Evolutionary conservation across 2,113 vertebrate species (phyloP).

Genomic region (Dolichotis patagonum): DNA sequence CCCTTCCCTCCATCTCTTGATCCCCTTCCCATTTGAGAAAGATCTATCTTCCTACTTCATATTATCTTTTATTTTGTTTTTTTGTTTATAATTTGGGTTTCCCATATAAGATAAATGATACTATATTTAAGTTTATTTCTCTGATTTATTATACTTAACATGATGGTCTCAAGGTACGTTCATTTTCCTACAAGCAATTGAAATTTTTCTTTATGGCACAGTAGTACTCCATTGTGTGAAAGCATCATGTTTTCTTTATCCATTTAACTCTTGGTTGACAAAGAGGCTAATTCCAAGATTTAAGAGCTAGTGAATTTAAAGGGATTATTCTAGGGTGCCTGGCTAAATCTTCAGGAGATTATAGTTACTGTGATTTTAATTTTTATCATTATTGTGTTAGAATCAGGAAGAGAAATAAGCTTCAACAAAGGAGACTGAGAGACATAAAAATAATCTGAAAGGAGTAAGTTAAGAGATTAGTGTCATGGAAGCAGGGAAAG

Average conservation of each 20-base stretch:
- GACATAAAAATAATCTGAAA: not conserved
- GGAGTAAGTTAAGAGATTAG: not conserved
- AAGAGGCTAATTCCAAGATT: not conserved
- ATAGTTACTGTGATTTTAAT: slow-evolving; percentile 40
- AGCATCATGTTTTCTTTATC: not conserved
- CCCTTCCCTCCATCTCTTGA: not conserved
- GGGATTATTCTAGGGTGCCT: not conserved
- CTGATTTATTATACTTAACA: not conserved
- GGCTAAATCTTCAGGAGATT: slow-evolving; percentile 16
- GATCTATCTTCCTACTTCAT: not conserved
- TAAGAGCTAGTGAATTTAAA: not conserved
- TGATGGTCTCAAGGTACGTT: not conserved
- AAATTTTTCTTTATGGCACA: not conserved
- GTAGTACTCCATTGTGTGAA: not conserved
- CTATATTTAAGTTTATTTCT: not conserved
- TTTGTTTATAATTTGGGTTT: not conserved
- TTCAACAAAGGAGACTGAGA: not conserved
- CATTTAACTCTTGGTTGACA: not conserved
- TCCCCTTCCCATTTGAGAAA: not conserved
- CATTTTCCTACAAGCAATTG: not conserved
- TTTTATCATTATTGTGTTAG: not conserved
- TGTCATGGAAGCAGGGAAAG: slow-evolving; percentile 29
- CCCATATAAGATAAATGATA: not conserved
- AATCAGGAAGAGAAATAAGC: slow-evolving; percentile 40
- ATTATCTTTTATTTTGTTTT: not conserved